A percentile compares a stretch with the other conserved stretches of the same genome.
These are phyloP conservation scores for Cephalotes varians DNA, from an alignment of 2,888 invertebrate species.

Conservation along the genomic window DNA sequence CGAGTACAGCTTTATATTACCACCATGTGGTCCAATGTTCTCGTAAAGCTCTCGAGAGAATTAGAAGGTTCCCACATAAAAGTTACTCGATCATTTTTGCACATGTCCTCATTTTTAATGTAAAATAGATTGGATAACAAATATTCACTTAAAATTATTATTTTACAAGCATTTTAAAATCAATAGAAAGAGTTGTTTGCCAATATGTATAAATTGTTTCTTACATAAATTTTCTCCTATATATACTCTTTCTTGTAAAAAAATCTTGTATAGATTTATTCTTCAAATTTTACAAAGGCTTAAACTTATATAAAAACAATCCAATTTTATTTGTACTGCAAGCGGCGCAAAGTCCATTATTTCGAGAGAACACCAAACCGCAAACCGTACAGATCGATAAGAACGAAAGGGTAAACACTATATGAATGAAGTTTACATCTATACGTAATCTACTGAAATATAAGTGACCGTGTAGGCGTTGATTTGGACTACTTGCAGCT, in stretches of 20 bases:
- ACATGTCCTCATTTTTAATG: background rate
- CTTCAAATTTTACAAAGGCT: background rate
- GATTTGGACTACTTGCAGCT: constrained; percentile 42
- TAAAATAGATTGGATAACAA: background rate
- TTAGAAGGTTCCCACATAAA: background rate
- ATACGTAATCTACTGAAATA: constrained; percentile 24
- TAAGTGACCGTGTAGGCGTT: constrained; percentile 31
- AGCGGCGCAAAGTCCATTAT: background rate
- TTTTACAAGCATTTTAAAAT: constrained; percentile 1
- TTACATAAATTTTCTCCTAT: background rate
- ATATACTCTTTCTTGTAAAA: background rate
- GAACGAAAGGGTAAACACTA: background rate
- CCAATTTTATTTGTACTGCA: background rate
- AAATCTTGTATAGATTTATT: background rate
- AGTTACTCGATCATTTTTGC: background rate
- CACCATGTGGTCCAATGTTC: background rate
- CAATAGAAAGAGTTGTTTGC: background rate
- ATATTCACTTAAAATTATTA: background rate
- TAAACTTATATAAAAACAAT: background rate
- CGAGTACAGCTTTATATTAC: too few relatives aligned
- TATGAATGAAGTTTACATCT: constrained; percentile 1
- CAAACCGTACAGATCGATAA: background rate
- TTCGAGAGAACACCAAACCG: background rate
- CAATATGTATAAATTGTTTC: background rate
- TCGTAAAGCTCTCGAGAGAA: background rate